Base-by-base conservation (phyloP, 2,797 vertebrate species). In the Pyrocephalus nanus region DNA sequence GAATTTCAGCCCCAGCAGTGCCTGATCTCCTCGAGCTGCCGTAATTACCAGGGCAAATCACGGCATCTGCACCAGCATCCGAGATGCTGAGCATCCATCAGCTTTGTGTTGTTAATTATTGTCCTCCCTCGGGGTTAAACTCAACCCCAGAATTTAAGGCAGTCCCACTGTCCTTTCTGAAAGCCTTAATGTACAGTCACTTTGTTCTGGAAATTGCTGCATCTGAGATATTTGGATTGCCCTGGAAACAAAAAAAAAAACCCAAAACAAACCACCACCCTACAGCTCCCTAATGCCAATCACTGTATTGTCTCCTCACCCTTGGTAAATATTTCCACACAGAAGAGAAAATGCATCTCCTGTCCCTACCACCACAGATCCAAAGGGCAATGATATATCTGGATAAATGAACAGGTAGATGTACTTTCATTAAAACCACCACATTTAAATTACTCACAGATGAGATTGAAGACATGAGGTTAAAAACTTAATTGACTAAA, bases 401-500 rank as follows among this genome's bases (percentile, higher is more conserved):
- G 80, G 84, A 64, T 95, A 96, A 92, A 91, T 96, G 96, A 97
- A 93, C 95, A 96, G 76, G 85, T 96, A 96, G 96, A 79, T 95
- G 86, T 92, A 88, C 91, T 97, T 97, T 95, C 97, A 96, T 94
- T 97, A 94, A 97, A 96, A 96, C 78, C 91, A 79, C 74, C 81
- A 40, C 96, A 96, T 96, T 95, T 91, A 95, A 95, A 97, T 96
- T 94, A 85, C 90, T 95, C 87, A 93, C 91, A 94, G 93, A 93
- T 74, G 93, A 97, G 83, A 94, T 75, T 96, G 95, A 96, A 96
- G 91, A 95, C 92, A 95, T 10, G 84, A 97, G 96, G 96, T 95
- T 97, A 97, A 97, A 97, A 97, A 95, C 93, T 97, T 97, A 97
- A 98, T 97, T 97, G 96, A 92, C 94, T 96, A 97, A 97, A 96